These are phyloP conservation scores for Eueremaeus valkanovi DNA, from an alignment of 2,888 invertebrate species.

Conservation along the genomic window DNA sequence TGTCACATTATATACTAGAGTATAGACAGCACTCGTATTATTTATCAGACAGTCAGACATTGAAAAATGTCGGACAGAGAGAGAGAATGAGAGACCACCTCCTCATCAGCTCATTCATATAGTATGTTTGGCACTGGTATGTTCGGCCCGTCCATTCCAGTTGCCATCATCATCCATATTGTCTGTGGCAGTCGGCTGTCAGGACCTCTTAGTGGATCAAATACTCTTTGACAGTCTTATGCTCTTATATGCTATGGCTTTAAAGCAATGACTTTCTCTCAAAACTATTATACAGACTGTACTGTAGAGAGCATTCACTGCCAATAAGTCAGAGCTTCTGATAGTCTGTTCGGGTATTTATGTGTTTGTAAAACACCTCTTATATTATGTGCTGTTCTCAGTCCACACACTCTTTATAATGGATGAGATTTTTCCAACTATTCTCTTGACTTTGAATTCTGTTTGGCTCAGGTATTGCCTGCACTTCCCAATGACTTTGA, in stretches of 20 bases:
- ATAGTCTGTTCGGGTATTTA: not conserved
- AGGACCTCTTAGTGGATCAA: slow-evolving; percentile 18
- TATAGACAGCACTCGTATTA: not conserved
- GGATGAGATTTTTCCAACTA: slow-evolving; percentile 15
- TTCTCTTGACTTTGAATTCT: not conserved
- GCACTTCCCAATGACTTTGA: not conserved
- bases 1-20: not conserved
- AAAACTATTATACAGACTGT: too few relatives aligned
- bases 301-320: not conserved
- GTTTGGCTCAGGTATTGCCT: slow-evolving; percentile 5
- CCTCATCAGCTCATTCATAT: slow-evolving; percentile 18
- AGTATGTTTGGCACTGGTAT: not conserved
- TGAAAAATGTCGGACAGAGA: too few relatives aligned
- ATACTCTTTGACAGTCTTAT: not conserved
- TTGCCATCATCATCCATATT: slow-evolving; percentile 17
- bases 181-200: slow-evolving; percentile 29
- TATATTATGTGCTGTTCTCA: not conserved
- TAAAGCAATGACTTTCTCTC: too few relatives aligned
- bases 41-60: slow-evolving; percentile 30
- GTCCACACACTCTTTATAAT: not conserved
- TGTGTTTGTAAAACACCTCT: not conserved
- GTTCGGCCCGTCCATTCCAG: slow-evolving; percentile 7
- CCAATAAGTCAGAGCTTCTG: not conserved
- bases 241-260: not conserved
- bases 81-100: slow-evolving; percentile 19